A percentile compares a stretch with the other conserved stretches of the same genome.
Evolutionary conservation across 2,113 vertebrate species (phyloP).

Genomic region (Myiopsitta monachus): DNA sequence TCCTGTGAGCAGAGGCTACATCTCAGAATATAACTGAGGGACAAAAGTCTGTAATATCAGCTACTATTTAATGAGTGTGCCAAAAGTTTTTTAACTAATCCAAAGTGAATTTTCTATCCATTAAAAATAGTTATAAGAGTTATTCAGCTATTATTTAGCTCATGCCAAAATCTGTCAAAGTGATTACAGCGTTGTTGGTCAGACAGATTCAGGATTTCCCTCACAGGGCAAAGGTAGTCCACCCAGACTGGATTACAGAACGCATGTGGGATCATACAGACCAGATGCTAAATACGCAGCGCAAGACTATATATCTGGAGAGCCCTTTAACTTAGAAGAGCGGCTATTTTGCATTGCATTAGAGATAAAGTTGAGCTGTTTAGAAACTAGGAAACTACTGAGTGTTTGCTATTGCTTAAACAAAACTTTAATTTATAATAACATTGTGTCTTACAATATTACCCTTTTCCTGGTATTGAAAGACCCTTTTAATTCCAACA

Average conservation of each 20-base stretch:
- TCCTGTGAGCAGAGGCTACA: background rate
- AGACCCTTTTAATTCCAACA: background rate
- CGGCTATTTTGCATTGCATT: background rate
- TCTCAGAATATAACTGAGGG: background rate
- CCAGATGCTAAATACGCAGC: background rate
- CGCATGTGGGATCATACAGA: rapidly evolving
- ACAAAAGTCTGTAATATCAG: background rate
- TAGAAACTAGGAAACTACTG: background rate
- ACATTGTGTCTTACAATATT: background rate
- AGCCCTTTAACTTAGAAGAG: background rate
- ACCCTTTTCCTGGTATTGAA: background rate
- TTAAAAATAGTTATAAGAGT: background rate
- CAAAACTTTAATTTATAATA: background rate
- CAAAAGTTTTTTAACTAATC: background rate
- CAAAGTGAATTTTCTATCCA: background rate
- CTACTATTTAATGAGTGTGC: background rate
- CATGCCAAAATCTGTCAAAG: background rate
- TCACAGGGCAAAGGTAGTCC: background rate
- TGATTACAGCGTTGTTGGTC: background rate
- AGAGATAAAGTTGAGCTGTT: background rate
- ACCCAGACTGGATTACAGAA: background rate
- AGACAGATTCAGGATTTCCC: background rate
- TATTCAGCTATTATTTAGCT: background rate
- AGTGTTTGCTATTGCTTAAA: background rate
- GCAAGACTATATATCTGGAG: background rate